Evolutionary conservation across 1,140 invertebrate species (phyloP).

Genomic region (Drosophila seguyi): DNA sequence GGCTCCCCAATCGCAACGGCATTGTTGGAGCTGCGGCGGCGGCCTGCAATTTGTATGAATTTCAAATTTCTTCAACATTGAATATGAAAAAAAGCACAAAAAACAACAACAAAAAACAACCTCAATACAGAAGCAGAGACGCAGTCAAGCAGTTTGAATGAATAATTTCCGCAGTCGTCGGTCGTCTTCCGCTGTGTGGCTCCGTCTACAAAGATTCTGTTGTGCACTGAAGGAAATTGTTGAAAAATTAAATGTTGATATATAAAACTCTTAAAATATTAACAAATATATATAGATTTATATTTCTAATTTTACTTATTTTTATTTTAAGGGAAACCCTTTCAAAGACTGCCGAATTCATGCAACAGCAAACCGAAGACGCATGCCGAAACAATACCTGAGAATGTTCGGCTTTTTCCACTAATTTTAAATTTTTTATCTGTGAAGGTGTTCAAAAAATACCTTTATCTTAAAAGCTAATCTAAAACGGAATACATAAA

Average conservation of each 20-base stretch:
- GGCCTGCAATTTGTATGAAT: conserved; percentile 81
- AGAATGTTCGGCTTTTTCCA: background rate
- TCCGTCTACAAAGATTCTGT: conserved; percentile 76
- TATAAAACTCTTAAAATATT: background rate
- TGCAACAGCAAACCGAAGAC: too few relatives aligned
- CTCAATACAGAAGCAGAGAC: conserved; percentile 21
- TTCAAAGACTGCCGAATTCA: too few relatives aligned
- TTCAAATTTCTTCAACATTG: conserved; percentile 73
- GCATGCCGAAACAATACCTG: background rate
- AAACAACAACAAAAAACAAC: conserved; percentile 18
- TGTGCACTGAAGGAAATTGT: conserved; percentile 11
- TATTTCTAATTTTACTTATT: background rate
- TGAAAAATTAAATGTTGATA: background rate
- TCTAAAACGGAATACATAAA: too few relatives aligned
- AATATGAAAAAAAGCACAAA: conserved; percentile 37
- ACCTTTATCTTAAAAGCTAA: background rate
- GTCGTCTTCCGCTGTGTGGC: conserved; percentile 43
- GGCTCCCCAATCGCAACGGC: conserved; percentile 44
- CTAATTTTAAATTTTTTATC: background rate
- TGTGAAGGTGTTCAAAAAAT: too few relatives aligned
- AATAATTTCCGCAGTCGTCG: conserved; percentile 80
- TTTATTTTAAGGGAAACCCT: too few relatives aligned
- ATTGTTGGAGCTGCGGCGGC: conserved; percentile 57
- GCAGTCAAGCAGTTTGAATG: conserved; percentile 69
- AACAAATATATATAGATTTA: background rate